Evolutionary conservation across 1,140 invertebrate species (phyloP), one percentile per base, ranked within the genome.

Genomic region (Pseudomyrmex flavicornis): DNA sequence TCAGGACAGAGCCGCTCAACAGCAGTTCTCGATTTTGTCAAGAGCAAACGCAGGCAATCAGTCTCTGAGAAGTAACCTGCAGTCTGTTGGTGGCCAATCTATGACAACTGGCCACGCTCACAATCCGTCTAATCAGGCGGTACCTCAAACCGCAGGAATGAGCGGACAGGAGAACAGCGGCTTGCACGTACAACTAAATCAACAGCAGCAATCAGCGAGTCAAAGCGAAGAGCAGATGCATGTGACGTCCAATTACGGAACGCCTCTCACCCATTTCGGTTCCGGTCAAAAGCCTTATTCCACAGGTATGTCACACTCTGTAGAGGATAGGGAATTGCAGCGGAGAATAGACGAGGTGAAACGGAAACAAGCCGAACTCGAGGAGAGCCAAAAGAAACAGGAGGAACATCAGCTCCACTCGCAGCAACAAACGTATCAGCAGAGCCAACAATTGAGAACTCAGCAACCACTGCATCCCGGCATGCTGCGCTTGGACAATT

Each of bases 341-440:
- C 93, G 94, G 61, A 94, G 94, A 88, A 93, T 95, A 2, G 95
- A 96, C 52, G 95, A 96, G 58, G 90, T 95, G 17, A 95, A 95
- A 84, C 92, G 94, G 58, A 95, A 95, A 46, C 94, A 95, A 85
- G 87, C 91, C 0, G 95, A 95, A 69, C 93, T 92, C 56, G 95
- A 95, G 58, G 95, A 95, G 0, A 93, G 83, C 85, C 91, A 93
- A 12, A 73, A 91, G 92, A 90, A 93, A 90, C 90, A 89, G 93
- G 95, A 95, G 22, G 95, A 95, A 4, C 92, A 92, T 2, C 92
- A 92, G 52, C 68, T 87, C 20, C 91, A 94, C 69, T 88, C 91
- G 22, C 91, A 93, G 62, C 88, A 83, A 54, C 91, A 86, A 73
- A 90, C 79, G 75, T 92, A 94, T 75, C 88, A 85, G 54, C 91